Evolutionary conservation across 2,113 vertebrate species (phyloP).

Genomic region (Chlamydotis undulata): DNA sequence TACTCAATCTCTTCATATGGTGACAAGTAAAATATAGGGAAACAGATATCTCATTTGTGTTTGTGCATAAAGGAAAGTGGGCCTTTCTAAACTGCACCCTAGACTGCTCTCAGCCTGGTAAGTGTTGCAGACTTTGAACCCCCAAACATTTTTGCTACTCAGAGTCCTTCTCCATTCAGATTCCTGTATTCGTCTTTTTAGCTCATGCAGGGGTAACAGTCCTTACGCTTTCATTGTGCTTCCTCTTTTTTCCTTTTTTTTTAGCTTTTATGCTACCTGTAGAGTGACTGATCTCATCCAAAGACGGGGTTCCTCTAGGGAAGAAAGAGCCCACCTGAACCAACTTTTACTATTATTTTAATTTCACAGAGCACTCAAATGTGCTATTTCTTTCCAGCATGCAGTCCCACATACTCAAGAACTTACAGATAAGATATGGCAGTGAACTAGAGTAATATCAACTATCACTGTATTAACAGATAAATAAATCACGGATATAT

Average conservation of each 20-base stretch:
- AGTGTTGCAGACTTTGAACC: background rate
- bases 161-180: background rate
- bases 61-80: background rate
- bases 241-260: background rate
- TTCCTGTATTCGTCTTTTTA: background rate
- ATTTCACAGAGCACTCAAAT: background rate
- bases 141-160: background rate
- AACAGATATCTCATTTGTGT: background rate
- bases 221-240: accelerated
- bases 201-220: background rate
- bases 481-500: background rate
- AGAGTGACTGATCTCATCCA: background rate
- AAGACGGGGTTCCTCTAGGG: background rate
- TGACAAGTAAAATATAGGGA: background rate
- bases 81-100: background rate
- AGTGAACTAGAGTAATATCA: background rate
- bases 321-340: background rate
- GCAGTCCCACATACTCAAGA: background rate
- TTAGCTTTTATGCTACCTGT: background rate
- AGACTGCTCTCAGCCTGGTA: background rate
- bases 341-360: background rate
- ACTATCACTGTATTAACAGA: background rate
- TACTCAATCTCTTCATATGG: background rate
- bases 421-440: background rate
- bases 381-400: background rate